Conservation (phyloP, 2,113 vertebrate genomes). For the Trichechus manatus region DNA sequence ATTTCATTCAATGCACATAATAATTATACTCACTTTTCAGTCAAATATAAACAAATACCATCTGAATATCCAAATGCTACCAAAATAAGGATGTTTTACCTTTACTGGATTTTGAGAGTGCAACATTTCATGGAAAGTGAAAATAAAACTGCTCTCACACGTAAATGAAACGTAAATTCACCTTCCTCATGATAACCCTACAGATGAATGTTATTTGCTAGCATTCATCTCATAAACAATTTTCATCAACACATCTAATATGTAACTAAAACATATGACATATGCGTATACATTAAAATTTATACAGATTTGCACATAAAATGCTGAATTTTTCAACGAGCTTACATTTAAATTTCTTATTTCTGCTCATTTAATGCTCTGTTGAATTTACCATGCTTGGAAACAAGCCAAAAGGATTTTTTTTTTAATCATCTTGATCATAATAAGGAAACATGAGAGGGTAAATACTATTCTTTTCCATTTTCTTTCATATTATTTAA, state of each 20-base stretch:
- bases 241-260: neutral
- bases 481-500: neutral
- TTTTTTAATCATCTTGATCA: neutral
- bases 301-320: conserved; percentile 2
- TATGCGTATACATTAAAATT: neutral
- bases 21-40: conserved; percentile 2
- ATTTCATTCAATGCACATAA: neutral
- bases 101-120: neutral
- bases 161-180: conserved; percentile 1
- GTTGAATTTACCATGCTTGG: neutral
- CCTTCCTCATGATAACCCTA: neutral
- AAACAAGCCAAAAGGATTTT: neutral
- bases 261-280: neutral
- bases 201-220: neutral
- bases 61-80: conserved; percentile 9
- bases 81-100: conserved; percentile 35
- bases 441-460: neutral
- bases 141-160: conserved; percentile 3
- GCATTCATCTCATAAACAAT: neutral
- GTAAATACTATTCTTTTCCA: neutral
- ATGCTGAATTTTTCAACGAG: neutral
- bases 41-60: neutral
- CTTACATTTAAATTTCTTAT: conserved; percentile 3
- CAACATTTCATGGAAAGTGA: conserved; percentile 39
- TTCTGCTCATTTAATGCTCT: neutral